Evolutionary conservation across 1,140 invertebrate genomes (phyloP), one percentile per base, ranked within the genome.

Genomic region (Spodoptera litura): DNA sequence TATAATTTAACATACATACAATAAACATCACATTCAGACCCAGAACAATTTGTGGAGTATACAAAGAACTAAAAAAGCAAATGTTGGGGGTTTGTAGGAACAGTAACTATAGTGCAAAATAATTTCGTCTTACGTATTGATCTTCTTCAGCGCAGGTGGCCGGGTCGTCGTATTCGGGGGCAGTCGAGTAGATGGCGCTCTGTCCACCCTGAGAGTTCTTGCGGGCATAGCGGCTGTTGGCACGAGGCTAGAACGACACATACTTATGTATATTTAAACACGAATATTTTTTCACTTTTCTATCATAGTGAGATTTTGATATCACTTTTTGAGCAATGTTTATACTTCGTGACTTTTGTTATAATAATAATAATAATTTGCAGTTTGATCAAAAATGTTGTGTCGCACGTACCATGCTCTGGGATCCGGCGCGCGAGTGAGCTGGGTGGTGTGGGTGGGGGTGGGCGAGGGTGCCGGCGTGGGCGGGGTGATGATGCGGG

Each of bases 121-220:
- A n/a, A 35, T 78, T 52, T 12, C 3, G 55, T 25, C 89, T 93
- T 86, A 96, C 95, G 89, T 98, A 98, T 93, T 98, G 97, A 91
- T 98, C 97, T 89, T 98, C 97, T 78, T 97, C 97, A 73, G 97
- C 97, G 89, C 97, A 98, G 87, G 98, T 98, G 64, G 97, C 97
- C 6, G 98, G 98, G 91, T 98, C 98, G 93, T 98, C 98, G 91
- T 98, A 98, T 95, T 98, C 97, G 38, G 97, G 97, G 52, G 96
- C 96, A 73, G 96, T 96, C n/a, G 96, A 96, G 88, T 96, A 96
- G 90, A 96, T 96, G 76, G 96, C 96, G 79, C 96, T 96, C 85
- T 96, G 96, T 82, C 96, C 95, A 35, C 95, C 96, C 91, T 95
- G 95, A 49, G 95, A 96, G 89, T 96, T 96, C 92, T 96, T 96